A percentile compares a stretch with the other conserved stretches of the same genome.
Conservation (phyloP, 2,888 invertebrate genomes). For the Chymomyza amoena region DNA sequence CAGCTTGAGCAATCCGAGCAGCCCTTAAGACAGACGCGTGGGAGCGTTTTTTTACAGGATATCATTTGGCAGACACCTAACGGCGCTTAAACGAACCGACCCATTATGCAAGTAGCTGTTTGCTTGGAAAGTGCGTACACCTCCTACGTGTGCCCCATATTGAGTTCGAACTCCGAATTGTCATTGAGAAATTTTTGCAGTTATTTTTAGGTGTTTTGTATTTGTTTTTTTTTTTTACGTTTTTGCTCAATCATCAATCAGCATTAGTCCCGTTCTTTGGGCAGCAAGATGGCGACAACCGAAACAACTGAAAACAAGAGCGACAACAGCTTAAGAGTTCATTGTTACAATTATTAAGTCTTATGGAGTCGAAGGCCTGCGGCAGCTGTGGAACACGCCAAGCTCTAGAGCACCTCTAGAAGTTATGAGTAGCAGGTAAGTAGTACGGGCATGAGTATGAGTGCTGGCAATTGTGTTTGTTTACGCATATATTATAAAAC, state of each 20-base stretch:
- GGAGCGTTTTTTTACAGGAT: slow-evolving; percentile 52
- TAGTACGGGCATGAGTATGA: no score
- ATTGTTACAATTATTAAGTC: slow-evolving; percentile 68
- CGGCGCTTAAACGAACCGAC: slow-evolving; percentile 39
- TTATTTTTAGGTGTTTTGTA: slow-evolving; percentile 21
- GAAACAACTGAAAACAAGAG: slow-evolving; percentile 56
- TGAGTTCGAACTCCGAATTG: slow-evolving; percentile 26
- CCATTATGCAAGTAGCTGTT: not conserved
- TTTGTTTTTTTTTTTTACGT: not conserved
- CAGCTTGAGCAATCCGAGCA: slow-evolving; percentile 42
- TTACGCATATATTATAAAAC: not conserved
- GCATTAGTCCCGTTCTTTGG: slow-evolving; percentile 54
- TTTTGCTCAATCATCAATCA: slow-evolving; percentile 51
- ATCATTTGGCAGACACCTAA: slow-evolving; percentile 41
- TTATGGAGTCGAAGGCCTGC: not conserved
- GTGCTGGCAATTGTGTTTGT: not conserved
- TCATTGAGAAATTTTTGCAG: slow-evolving; percentile 24
- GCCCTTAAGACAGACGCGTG: slow-evolving; percentile 26
- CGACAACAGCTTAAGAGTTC: slow-evolving; percentile 70
- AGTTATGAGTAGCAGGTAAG: not conserved
- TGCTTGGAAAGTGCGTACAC: no score
- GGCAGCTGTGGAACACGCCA: not conserved
- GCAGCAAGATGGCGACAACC: slow-evolving; percentile 2
- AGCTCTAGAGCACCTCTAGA: not conserved
- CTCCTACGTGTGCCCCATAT: not conserved